These are phyloP conservation scores for Lagopus leucura DNA, from an alignment of 2,113 vertebrate genomes.

Conservation along the genomic window DNA sequence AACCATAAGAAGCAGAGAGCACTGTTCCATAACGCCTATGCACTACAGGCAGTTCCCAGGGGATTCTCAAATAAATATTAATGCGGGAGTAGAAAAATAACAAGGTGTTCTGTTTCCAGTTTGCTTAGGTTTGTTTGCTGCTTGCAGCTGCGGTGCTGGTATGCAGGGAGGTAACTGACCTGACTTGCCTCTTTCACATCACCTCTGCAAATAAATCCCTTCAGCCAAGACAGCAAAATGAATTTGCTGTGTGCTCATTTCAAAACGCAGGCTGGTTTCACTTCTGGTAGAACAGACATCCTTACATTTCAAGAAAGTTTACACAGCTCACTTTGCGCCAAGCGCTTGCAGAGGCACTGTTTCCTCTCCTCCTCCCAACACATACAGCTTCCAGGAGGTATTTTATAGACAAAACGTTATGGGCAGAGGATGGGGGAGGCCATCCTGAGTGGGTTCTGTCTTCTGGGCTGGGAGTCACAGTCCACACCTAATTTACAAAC, in stretches of 20 bases:
- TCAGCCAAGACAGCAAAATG: background rate
- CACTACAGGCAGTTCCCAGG: background rate
- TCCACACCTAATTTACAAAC: slow-evolving; percentile 13
- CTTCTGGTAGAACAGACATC: background rate
- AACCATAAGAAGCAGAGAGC: background rate
- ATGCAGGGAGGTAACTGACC: background rate
- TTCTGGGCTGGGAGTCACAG: background rate
- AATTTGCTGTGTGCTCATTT: background rate
- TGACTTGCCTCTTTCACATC: background rate
- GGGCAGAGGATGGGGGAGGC: background rate
- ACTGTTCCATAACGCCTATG: background rate
- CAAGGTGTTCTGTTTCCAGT: slow-evolving; percentile 4
- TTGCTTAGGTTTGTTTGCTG: background rate
- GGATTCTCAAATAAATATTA: background rate
- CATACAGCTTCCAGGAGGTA: background rate
- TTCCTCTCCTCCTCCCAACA: background rate
- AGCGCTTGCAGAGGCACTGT: background rate
- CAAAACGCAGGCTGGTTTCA: background rate
- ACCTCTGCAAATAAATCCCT: background rate
- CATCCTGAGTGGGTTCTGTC: slow-evolving; percentile 24
- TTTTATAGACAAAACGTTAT: background rate
- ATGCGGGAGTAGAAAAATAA: background rate
- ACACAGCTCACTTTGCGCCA: background rate
- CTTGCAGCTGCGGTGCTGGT: background rate
- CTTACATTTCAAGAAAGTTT: background rate